phyloP scores from a whole-genome alignment of 2,113 vertebrate species.

The Hippolais icterina region DNA sequence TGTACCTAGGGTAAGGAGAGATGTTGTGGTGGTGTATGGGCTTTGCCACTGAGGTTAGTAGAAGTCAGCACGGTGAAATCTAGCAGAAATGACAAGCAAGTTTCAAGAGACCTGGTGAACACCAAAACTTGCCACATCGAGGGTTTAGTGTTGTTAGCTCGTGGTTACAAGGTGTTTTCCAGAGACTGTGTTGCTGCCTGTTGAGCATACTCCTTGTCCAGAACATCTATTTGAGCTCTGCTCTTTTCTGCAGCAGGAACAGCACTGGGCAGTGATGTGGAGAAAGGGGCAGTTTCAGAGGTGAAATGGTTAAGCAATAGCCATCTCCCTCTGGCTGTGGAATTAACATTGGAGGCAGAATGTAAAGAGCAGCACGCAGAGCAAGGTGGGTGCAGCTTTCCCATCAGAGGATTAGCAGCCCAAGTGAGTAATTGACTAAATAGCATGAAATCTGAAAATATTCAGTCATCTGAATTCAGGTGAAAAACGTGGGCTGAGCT shows the following conservation, averaged over 20 bases:
- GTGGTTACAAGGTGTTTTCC: background rate
- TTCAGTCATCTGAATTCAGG: slow-evolving; percentile 30
- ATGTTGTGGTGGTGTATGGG: background rate
- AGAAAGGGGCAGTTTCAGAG: background rate
- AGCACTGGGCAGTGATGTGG: background rate
- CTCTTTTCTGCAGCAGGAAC: background rate
- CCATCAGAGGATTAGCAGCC: background rate
- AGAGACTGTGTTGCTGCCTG: background rate
- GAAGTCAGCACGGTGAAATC: background rate
- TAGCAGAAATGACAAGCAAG: background rate
- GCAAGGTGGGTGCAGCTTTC: background rate
- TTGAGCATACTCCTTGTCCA: background rate
- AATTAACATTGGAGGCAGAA: background rate
- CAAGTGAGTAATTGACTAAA: slow-evolving; percentile 40
- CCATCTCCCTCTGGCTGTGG: background rate
- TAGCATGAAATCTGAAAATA: slow-evolving; percentile 25
- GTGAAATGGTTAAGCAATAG: background rate
- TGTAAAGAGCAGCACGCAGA: background rate
- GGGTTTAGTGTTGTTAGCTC: background rate
- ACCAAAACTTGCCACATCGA: background rate
- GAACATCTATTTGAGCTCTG: background rate
- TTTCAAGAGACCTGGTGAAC: background rate
- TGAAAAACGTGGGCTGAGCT: slow-evolving; percentile 23
- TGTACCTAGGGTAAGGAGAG: background rate
- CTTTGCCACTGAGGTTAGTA: background rate